Evolutionary conservation across 1,140 invertebrate species (phyloP).

Genomic region (Calycopis cecrops): DNA sequence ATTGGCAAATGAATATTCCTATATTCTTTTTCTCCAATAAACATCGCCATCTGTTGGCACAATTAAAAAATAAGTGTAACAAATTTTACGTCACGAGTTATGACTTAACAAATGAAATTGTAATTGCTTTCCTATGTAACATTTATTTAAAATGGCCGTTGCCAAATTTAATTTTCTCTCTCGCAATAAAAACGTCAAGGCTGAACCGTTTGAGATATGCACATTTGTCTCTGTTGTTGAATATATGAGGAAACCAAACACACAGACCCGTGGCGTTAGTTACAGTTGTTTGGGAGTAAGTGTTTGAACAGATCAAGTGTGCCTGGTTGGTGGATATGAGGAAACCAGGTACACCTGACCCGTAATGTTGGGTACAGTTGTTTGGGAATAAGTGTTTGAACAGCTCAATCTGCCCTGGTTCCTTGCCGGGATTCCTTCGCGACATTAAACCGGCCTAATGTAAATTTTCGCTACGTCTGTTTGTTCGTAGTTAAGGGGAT

Average conservation of each 20-base stretch:
- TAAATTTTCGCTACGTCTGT: conserved; percentile 67
- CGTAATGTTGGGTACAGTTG: conserved; percentile 22
- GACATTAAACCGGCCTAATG: conserved; percentile 68
- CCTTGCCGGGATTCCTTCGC: conserved; percentile 54
- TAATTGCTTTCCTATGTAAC: conserved; percentile 11
- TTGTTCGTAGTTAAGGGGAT: conserved; percentile 31
- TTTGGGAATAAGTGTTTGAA: conserved; percentile 2
- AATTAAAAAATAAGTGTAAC: background rate
- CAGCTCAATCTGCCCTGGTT: conserved; percentile 39
- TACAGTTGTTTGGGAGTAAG: conserved; percentile 12
- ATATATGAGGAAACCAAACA: conserved; percentile 45
- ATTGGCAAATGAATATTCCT: too few relatives aligned
- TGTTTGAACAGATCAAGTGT: conserved; percentile 31
- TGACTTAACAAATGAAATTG: background rate
- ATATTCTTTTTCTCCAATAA: too few relatives aligned
- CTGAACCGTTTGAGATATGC: conserved; percentile 51
- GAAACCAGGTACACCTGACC: conserved; percentile 36
- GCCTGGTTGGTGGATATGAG: conserved; percentile 44
- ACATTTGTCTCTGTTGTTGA: conserved; percentile 65
- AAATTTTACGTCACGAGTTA: background rate
- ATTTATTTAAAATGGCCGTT: conserved; percentile 12
- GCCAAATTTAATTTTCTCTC: conserved; percentile 22
- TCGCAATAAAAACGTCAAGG: conserved; percentile 51
- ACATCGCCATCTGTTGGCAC: background rate
- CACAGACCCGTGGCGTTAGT: conserved; percentile 29